phyloP scores from a whole-genome alignment of 2,113 vertebrate genomes.

The Syrrhaptes paradoxus region DNA sequence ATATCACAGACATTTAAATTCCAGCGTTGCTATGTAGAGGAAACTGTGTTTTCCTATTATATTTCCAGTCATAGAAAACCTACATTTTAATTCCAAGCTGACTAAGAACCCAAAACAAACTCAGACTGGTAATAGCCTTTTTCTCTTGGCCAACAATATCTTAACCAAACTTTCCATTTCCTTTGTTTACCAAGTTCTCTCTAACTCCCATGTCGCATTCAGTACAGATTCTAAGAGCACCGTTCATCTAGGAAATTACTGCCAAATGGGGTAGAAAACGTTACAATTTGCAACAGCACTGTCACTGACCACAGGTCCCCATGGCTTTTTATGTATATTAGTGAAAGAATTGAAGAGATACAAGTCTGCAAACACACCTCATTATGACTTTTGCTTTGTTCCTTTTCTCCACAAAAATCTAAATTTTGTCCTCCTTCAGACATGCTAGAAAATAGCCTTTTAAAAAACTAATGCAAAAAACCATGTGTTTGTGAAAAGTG shows the following conservation, averaged over 20 bases:
- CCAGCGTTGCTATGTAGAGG: slow-evolving; percentile 21
- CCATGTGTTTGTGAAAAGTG: background rate
- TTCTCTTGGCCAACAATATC: slow-evolving; percentile 54
- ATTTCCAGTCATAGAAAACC: slow-evolving; percentile 35
- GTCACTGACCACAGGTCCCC: background rate
- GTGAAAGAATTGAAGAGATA: background rate
- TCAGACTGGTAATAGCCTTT: slow-evolving; percentile 41
- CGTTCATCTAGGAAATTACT: slow-evolving; percentile 22
- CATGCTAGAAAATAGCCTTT: background rate
- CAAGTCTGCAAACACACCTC: background rate
- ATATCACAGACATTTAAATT: slow-evolving; percentile 27
- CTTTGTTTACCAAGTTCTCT: slow-evolving; percentile 60
- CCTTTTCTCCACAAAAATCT: background rate
- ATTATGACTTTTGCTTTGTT: background rate
- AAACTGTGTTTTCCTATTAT: slow-evolving; percentile 53
- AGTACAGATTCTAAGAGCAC: background rate
- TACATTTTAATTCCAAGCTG: slow-evolving; percentile 42
- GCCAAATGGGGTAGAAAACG: background rate
- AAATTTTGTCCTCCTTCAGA: background rate
- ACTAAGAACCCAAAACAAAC: slow-evolving; percentile 57
- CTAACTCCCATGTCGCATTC: slow-evolving; percentile 34
- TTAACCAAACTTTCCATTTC: slow-evolving; percentile 67
- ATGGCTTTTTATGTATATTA: background rate
- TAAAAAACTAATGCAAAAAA: background rate
- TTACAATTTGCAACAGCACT: background rate